A percentile compares a stretch with the other conserved stretches of the same genome.
phyloP scores from a whole-genome alignment of 2,113 vertebrate genomes.

The Echinops telfairi region DNA sequence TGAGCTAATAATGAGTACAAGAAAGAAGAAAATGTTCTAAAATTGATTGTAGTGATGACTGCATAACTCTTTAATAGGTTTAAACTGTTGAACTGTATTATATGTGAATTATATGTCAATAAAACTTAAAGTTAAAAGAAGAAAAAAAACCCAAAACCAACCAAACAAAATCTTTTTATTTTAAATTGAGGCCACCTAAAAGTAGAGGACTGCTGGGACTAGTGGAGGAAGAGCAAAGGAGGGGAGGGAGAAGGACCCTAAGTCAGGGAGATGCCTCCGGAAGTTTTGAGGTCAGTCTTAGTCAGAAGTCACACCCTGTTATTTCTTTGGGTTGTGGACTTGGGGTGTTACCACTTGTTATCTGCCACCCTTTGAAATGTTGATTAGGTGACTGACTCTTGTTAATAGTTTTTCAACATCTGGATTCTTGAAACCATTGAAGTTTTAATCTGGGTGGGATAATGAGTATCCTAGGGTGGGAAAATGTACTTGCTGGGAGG shows the following conservation, averaged over 20 bases:
- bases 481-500: conserved; percentile 17
- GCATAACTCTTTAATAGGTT: too few relatives aligned
- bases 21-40: too few relatives aligned
- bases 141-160: too few relatives aligned
- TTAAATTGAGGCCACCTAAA: too few relatives aligned
- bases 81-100: too few relatives aligned
- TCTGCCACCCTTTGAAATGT: conserved; percentile 74
- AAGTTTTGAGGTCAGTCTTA: conserved; percentile 69
- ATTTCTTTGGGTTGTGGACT: conserved; percentile 73
- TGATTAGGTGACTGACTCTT: conserved; percentile 66
- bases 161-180: too few relatives aligned
- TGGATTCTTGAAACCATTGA: conserved; percentile 54
- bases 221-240: neutral
- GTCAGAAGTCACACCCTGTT: conserved; percentile 74
- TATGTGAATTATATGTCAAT: too few relatives aligned
- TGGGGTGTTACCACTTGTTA: conserved; percentile 67
- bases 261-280: neutral
- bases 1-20: too few relatives aligned
- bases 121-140: too few relatives aligned
- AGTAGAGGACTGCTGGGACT: too few relatives aligned
- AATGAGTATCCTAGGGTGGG: conserved; percentile 23
- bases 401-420: conserved; percentile 60
- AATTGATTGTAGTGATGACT: too few relatives aligned
- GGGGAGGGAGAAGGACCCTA: neutral
- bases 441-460: conserved; percentile 48